These are phyloP conservation scores for Xestia ashworthii DNA, from an alignment of 2,888 invertebrate species.

Conservation along the genomic window DNA sequence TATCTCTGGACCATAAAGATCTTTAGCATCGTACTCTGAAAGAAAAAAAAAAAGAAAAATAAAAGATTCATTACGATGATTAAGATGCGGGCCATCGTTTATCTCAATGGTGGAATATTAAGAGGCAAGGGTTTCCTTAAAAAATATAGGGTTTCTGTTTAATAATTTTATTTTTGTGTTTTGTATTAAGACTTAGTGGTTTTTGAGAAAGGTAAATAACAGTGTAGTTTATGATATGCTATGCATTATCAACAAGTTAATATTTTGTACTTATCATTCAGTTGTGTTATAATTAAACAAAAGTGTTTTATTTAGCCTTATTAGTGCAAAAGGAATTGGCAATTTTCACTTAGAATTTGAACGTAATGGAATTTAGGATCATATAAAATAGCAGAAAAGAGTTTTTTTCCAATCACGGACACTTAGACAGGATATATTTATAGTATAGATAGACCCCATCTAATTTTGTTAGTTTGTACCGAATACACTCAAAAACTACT, in stretches of 20 bases:
- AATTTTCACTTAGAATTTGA: neutral
- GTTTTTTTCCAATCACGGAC: neutral
- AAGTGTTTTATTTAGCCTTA: neutral
- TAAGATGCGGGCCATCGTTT: conserved; percentile 43
- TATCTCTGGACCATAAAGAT: conserved; percentile 87
- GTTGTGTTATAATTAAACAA: neutral
- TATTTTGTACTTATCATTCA: neutral
- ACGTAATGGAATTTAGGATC: neutral
- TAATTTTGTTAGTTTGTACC: no score
- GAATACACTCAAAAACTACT: no score
- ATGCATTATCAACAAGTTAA: neutral
- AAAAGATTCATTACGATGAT: conserved; percentile 58
- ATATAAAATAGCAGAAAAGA: neutral
- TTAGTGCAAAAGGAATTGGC: neutral
- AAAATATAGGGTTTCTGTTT: neutral
- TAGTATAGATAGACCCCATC: no score
- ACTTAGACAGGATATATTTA: no score
- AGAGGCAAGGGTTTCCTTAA: conserved; percentile 20
- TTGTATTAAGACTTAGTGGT: conserved; percentile 9
- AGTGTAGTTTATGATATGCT: neutral
- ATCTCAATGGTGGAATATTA: conserved; percentile 46
- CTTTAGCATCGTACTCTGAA: conserved; percentile 79
- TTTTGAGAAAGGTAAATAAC: neutral
- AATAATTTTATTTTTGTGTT: conserved; percentile 4
- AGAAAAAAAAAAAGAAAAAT: conserved; percentile 35